Evolutionary conservation across 2,888 invertebrate genomes (phyloP).

Genomic region (Flexamia atlantica): DNA sequence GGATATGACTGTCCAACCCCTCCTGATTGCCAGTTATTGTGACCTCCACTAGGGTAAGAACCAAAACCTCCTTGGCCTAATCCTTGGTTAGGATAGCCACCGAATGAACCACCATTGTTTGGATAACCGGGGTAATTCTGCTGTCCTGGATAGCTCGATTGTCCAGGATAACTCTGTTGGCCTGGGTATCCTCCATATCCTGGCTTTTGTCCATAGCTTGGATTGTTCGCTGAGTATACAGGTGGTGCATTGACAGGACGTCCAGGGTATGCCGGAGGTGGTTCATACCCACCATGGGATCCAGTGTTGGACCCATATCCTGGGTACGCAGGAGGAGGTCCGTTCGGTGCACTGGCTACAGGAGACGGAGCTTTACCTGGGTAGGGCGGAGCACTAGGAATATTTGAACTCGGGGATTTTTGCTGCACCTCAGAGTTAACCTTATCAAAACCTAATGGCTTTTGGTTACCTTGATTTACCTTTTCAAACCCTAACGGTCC

Average conservation of each 20-base stretch:
- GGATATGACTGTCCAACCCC: constrained; percentile 6
- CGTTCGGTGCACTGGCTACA: constrained; percentile 15
- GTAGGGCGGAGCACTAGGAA: constrained; percentile 41
- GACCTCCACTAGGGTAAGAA: not conserved
- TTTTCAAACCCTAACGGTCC: constrained; percentile 46
- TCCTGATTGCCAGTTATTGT: not conserved
- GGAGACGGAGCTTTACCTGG: constrained; percentile 12
- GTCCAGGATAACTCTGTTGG: constrained; percentile 3
- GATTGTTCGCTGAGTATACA: constrained; percentile 34
- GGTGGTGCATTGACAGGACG: constrained; percentile 50
- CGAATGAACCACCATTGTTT: not conserved
- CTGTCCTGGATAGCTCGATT: constrained; percentile 7
- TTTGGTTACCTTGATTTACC: constrained; percentile 18
- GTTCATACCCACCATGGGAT: constrained; percentile 1
- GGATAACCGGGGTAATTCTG: constrained; percentile 18
- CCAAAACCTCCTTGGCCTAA: constrained; percentile 3
- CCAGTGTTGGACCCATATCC: not conserved
- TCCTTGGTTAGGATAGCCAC: constrained; percentile 34
- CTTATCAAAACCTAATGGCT: constrained; percentile 34
- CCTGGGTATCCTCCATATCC: constrained; percentile 25
- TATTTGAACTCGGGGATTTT: constrained; percentile 9
- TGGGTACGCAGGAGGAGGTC: constrained; percentile 38
- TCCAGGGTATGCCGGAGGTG: constrained; percentile 43
- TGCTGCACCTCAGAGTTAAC: constrained; percentile 48
- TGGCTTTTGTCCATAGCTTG: constrained; percentile 16